These are phyloP conservation scores for Cotesia vestalis DNA, from an alignment of 1,140 invertebrate species.

Conservation along the genomic window DNA sequence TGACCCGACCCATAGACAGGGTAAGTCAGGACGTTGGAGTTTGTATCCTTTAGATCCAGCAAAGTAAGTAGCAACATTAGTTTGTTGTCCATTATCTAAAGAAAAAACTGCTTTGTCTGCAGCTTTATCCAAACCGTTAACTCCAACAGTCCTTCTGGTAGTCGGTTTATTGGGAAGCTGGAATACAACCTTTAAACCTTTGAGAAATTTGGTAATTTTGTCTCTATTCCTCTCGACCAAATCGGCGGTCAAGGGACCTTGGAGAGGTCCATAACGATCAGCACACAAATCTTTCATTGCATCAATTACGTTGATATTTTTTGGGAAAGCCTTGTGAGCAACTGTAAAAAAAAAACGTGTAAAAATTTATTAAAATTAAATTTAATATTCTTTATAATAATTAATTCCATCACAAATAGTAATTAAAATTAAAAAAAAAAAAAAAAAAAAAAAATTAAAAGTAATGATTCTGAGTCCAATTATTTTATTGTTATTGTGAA, in stretches of 20 bases:
- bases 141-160: constrained; percentile 63
- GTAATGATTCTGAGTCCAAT: too few species aligned
- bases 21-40: constrained; percentile 69
- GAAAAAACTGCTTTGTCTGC: constrained; percentile 59
- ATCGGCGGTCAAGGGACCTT: not conserved
- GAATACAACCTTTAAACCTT: constrained; percentile 63
- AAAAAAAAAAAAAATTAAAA: too few species aligned
- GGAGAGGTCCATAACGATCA: not conserved
- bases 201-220: constrained; percentile 42
- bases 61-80: constrained; percentile 69
- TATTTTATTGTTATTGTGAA: too few species aligned
- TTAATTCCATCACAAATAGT: too few species aligned
- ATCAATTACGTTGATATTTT: constrained; percentile 61
- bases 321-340: constrained; percentile 75
- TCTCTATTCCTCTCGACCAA: not conserved
- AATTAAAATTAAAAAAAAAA: too few species aligned
- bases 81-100: constrained; percentile 47
- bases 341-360: constrained; percentile 62
- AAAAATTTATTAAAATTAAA: constrained; percentile 20
- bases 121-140: constrained; percentile 63
- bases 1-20: constrained; percentile 68
- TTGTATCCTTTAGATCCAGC: constrained; percentile 54
- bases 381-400: not conserved
- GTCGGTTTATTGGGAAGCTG: constrained; percentile 60
- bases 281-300: constrained; percentile 50